Evolutionary conservation across 2,888 invertebrate genomes (phyloP), one percentile per base, ranked within the genome.

Genomic region (Ichneumon xanthorius): DNA sequence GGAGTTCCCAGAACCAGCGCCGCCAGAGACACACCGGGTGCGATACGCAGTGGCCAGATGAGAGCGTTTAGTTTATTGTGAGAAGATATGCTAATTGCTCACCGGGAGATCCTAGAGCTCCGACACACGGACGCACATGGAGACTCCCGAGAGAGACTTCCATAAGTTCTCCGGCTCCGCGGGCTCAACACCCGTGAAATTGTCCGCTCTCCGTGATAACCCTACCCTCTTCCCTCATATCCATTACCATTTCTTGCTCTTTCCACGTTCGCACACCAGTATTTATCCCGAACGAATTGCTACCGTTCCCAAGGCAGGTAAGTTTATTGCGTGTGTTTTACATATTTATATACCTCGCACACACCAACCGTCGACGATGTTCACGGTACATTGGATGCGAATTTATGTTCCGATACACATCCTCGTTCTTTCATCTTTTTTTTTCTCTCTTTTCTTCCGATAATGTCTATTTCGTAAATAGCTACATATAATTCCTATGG

Each of bases 81-180:
- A 88, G 88, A 89, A 89, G 88, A 88, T 89, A 89, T 88, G 89
- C 88, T 89, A 89, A 89, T 89, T 85, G 85, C 85, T 83, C 78
- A n/a, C 26, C 26, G 58, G 40, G 48, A 72, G 65, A 19, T 55
- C 55, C 55, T 70, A 68, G 55, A 70, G 70, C 71, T 73, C 48
- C 77, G 71, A 61, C 73, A 71, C 50, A 76, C 76, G 76, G 58
- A 76, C 80, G 75, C 50, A 65, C 11, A 11, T 26, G 71, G 76
- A 80, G 58, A 70, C 75, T 75, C 63, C 4, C 0, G 61, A 19
- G 73, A 75, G 76, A 80, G 58, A 70, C 75, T 75, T 63, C 71
- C 63, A 48, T 72, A 55, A 80, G 80, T 71, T 70, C 63, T 77
- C 65, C 68, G 65, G 84, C 82, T 76, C 72, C 30, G 61, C 53